phyloP scores from a whole-genome alignment of 1,140 invertebrate species.

The Nephila pilipes region DNA sequence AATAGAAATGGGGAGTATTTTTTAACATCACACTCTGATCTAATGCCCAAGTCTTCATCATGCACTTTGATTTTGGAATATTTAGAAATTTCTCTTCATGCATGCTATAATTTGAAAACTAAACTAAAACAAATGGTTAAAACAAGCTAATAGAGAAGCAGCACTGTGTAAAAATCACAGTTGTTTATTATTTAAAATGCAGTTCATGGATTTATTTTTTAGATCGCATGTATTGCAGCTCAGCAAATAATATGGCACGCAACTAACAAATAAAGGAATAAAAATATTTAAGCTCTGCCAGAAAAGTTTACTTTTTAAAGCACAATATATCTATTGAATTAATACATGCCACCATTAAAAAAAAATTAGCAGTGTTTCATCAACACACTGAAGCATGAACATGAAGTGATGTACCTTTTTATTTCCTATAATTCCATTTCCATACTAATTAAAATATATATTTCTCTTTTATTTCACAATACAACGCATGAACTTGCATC shows the following conservation, averaged over 20 bases:
- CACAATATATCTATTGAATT: too few relatives aligned
- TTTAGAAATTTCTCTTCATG: neutral
- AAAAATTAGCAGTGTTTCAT: neutral
- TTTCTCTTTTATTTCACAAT: neutral
- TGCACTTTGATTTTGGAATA: constrained; percentile 26
- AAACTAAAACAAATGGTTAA: neutral
- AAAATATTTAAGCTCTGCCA: neutral
- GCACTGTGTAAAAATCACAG: neutral
- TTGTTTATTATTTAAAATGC: neutral
- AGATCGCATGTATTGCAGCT: neutral
- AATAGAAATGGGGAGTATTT: neutral
- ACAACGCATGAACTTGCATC: neutral
- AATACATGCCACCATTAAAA: too few relatives aligned
- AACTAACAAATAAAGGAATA: neutral
- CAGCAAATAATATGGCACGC: neutral
- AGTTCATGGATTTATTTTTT: too few relatives aligned
- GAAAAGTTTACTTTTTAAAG: neutral
- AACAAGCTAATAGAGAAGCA: neutral
- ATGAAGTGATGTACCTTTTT: neutral
- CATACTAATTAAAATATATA: constrained; percentile 27
- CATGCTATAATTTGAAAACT: neutral
- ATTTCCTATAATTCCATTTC: neutral
- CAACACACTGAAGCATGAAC: neutral
- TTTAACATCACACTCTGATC: constrained; percentile 25
- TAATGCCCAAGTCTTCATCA: constrained; percentile 75